Evolutionary conservation across 2,797 vertebrate genomes (phyloP), one percentile per base, ranked within the genome.

Genomic region (Gouania willdenowi): DNA sequence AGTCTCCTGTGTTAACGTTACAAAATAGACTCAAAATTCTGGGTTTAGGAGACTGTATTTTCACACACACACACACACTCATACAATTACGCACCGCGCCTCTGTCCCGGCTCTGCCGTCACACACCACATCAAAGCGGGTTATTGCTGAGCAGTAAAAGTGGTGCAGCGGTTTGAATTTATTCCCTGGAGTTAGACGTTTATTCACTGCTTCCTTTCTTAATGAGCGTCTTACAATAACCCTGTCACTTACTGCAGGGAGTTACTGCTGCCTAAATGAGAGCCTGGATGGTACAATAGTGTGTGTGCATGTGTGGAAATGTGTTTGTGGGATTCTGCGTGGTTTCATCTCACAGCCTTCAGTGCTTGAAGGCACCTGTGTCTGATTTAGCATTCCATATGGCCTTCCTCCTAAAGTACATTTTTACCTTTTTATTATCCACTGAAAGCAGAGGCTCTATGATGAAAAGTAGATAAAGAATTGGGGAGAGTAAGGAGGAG

Each of bases 141-240:
- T 54, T 41, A 35, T 60, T 50, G 66, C 64, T 40, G 49, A 59
- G 84, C 84, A 85, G 83, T 75, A 78, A 85, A 86, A 83, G 76
- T 62, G 75, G 60, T 4, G 49, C 66, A 55, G 71, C 40, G 58
- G 63, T 67, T 83, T 71, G 73, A 81, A 87, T 87, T 86, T 83
- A 87, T 83, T 77, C 72, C 70, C 69, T 67, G 67, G 55, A 72
- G 70, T 74, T 71, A 60, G 72, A 75, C 59, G 46, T 66, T 82
- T 71, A 78, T 66, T 79, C 59, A 14, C 73, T 63, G 58, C 72
- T 80, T 77, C 79, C 46, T 78, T 75, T 66, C 58, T 66, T 82
- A 85, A 84, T 75, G 76, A 87, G 80, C 51, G 44, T 46, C 73
- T 80, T 66, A 73, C 78, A 81, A 75, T 81, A 85, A 84, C 78